Evolutionary conservation across 2,113 vertebrate genomes (phyloP), one percentile per base, ranked within the genome.

Genomic region (Nestor notabilis): DNA sequence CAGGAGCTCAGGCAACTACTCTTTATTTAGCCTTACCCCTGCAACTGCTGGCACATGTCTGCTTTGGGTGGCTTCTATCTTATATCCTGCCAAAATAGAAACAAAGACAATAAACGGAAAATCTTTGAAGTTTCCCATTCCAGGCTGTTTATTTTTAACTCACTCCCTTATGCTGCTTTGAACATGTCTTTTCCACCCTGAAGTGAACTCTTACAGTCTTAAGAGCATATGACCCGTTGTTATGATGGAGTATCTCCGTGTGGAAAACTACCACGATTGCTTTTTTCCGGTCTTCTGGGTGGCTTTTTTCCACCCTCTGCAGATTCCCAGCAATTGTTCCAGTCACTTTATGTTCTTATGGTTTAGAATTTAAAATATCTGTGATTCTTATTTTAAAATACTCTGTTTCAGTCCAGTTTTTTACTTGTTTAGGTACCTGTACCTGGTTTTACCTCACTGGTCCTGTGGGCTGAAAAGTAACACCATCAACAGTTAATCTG

Each of bases 91-190:
- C 83, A 86, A 80, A 94, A 88, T 12, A 95, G 82, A 65, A 86
- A 64, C 5, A 2, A 43, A 90, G 90, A 94, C 93, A 97, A 96
- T 95, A 50, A 90, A 89, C 21, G 88, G 96, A 95, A 96, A 90
- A 83, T 55, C 90, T 90, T 86, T 94, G 96, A 94, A 92, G 95
- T 80, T 69, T 72, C 71, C 50, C 53, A 84, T 74, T 84, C 82
- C 89, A 72, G 70, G 58, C 71, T 86, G 79, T 80, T 95, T 95
- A 91, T 96, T 96, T 95, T 97, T 94, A 96, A 89, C 89, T 95
- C 4, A 0, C 75, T 75, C 90, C 74, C 9, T 3, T 44, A 1
- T 9, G 49, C 52, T 87, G 61, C 89, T 89, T 43, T 72, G 74
- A 72, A 56, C 0, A 0, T 74, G 44, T 83, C 92, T 93, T 90